Evolutionary conservation across 2,797 vertebrate genomes (phyloP), one percentile per base, ranked within the genome.

Genomic region (Selene dorsalis): DNA sequence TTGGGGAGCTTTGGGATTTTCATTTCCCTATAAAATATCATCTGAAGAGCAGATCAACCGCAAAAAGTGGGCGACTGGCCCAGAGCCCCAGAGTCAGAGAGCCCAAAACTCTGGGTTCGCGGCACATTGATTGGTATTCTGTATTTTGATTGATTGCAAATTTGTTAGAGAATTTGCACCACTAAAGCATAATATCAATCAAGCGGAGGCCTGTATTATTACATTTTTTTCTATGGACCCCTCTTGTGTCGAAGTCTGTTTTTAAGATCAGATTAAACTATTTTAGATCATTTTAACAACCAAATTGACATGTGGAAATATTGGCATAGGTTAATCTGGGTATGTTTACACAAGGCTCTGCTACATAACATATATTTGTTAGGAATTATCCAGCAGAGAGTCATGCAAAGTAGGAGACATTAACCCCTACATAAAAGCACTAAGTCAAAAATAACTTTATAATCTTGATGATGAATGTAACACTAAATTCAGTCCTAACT

Each of bases 141-240:
- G 28, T 16, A 24, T 22, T 74, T 45, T 28, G 26, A 22, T 52
- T 39, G 20, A n/a, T 17, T 62, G 28, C 32, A 77, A 32, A 71
- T 75, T 28, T 38, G 30, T 48, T 50, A 14, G 13, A 41, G 20
- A 41, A 53, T 57, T n/a, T 71, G 38, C 14, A 55, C 8, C 20
- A 50, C 48, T 58, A 8, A 35, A 57, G 22, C 63, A 18, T 3
- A 38, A 35, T 52, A 57, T 52, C 22, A 70, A 60, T 55, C 22
- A 53, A 38, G 28, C 32, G 0, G 1, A 18, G 4, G 28, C 41
- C n/a, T 64, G 17, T 45, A 30, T 35, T 17, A 30, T 6, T 22
- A 1, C 9, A 6, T 61, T 12, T 58, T 12, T 52, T 59, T 62
- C 3, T 55, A 28, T 47, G 35, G 16, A 13, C 0, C 18, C 24